Evolutionary conservation across 1,140 invertebrate species (phyloP).

Genomic region (Lepidostoma basale): DNA sequence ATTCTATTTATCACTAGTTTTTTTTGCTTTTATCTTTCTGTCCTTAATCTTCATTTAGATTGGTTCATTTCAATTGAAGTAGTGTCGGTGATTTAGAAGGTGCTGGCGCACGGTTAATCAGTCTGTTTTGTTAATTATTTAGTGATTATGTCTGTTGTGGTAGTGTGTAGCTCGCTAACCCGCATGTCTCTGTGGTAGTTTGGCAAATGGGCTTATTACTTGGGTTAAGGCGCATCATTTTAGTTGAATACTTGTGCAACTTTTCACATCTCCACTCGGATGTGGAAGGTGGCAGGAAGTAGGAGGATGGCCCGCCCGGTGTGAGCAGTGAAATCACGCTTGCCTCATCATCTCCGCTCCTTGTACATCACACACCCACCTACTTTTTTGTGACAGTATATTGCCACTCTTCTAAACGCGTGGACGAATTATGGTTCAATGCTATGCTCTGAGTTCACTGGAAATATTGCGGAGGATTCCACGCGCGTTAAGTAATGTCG

Average conservation of each 20-base stretch:
- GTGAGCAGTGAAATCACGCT: too few relatives aligned
- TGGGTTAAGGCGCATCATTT: slow-evolving; percentile 3
- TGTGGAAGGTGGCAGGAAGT: slow-evolving; percentile 13
- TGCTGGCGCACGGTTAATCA: too few relatives aligned
- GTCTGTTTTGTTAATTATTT: slow-evolving; percentile 6
- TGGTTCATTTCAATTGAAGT: too few relatives aligned
- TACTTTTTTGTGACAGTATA: slow-evolving; percentile 33
- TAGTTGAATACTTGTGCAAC: neutral
- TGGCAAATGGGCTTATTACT: neutral
- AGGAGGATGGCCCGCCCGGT: too few relatives aligned
- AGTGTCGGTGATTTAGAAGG: too few relatives aligned
- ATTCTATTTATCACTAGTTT: neutral
- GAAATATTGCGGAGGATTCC: slow-evolving; percentile 8
- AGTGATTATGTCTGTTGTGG: neutral
- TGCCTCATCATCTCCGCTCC: neutral
- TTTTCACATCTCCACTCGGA: slow-evolving; percentile 3
- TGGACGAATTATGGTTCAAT: slow-evolving; percentile 8
- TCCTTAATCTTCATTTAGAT: neutral
- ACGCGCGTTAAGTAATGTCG: neutral
- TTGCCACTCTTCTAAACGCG: slow-evolving; percentile 28
- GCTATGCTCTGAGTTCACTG: slow-evolving; percentile 17
- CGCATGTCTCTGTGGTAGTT: slow-evolving; percentile 1
- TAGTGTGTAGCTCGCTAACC: neutral
- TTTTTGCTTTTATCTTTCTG: neutral
- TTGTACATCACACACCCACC: slow-evolving; percentile 1